phyloP scores from a whole-genome alignment of 1,140 invertebrate genomes.

The Lucilia cuprina region DNA sequence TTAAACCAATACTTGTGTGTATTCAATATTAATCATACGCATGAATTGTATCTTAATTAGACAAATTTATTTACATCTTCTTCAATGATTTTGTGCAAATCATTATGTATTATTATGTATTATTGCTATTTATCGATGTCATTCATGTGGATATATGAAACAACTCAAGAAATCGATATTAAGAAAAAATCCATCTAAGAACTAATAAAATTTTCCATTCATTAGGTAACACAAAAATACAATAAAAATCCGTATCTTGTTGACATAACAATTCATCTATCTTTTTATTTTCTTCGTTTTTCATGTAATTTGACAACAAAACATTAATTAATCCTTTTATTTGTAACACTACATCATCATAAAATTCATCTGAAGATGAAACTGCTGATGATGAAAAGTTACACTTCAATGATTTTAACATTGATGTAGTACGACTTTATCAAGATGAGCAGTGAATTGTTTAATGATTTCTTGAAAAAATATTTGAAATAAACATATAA shows the following conservation, averaged over 20 bases:
- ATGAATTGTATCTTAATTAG: background rate
- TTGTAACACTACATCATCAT: background rate
- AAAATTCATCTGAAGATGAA: background rate
- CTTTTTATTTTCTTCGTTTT: background rate
- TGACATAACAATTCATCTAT: background rate
- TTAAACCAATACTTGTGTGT: background rate
- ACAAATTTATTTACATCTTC: background rate
- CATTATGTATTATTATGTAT: background rate
- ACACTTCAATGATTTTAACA: background rate
- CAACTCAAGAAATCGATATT: background rate
- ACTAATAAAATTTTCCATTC: background rate
- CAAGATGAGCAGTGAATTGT: too few species aligned
- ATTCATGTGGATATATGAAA: background rate
- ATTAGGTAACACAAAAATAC: too few species aligned
- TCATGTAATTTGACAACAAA: background rate
- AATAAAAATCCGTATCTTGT: background rate
- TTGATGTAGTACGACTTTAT: background rate
- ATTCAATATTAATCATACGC: background rate
- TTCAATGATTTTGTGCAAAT: background rate
- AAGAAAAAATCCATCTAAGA: background rate
- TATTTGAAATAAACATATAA: too few species aligned
- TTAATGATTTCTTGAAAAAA: too few species aligned
- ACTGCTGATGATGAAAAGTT: background rate
- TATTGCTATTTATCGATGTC: background rate
- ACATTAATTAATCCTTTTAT: slow-evolving; percentile 1